Evolutionary conservation across 2,113 vertebrate genomes (phyloP), one percentile per base, ranked within the genome.

Genomic region (Scartelaos histophorus): DNA sequence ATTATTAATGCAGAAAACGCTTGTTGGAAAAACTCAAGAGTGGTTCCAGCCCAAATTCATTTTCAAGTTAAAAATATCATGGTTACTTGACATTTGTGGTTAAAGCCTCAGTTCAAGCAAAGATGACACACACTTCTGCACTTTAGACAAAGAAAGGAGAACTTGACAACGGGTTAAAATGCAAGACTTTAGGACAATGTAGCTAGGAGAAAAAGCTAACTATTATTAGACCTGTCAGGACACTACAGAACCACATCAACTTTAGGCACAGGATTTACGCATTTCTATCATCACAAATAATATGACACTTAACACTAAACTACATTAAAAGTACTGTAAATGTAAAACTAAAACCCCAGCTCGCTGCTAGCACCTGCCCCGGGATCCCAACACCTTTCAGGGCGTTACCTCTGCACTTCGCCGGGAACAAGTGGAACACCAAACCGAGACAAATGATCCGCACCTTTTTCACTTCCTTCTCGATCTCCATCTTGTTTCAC

Each of bases 401-500:
- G 89, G 89, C 85, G 89, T 85, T 74, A 70, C 79, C 85, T 69
- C 76, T 82, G 47, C 10, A 34, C 66, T 70, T 12, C 49, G 1
- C 25, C 0, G 38, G 24, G 38, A 0, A 38, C 9, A 2, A 62
- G 38, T 43, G 38, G 38, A 1, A 5, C 53, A 19, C 43, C 0
- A 4, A 1, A 15, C 1, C 13, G 10, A 15, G 9, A 3, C 25
- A 19, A 5, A 7, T 1, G 0, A 24, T 1, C 4, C 84, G 79
- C 79, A 93, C 92, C 91, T 91, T 93, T 81, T 93, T 93, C 19
- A 92, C 69, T 82, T 93, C 92, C 70, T 75, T 92, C 75, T 93
- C 92, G 79, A 93, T 91, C 51, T 93, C 91, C 92, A 93, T 93
- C 21, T 85, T 11, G 43, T 1, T 56, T 69, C 34, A 65, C 51